Evolutionary conservation across 35 echinoderm and acorn worm genomes (phyloP).

Genomic region (Ophioderma brevispina): DNA sequence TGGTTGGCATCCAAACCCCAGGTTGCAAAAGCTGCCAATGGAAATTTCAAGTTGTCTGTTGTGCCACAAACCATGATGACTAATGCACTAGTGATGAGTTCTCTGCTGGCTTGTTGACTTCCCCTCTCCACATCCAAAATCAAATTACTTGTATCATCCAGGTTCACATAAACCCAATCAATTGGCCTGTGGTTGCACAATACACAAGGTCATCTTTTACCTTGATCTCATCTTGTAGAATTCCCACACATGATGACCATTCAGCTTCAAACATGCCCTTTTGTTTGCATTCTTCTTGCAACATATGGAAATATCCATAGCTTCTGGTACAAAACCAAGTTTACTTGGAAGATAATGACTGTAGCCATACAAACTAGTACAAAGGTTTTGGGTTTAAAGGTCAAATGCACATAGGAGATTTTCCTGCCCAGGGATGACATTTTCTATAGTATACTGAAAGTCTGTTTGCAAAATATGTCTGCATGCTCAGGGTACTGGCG

Average conservation of each 20-base stretch:
- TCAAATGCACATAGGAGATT: too few species aligned
- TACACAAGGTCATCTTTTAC: conserved; percentile 32
- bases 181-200: not conserved
- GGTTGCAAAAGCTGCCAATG: conserved; percentile 32
- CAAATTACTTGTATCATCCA: not conserved
- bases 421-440: too few species aligned
- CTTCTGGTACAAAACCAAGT: not conserved
- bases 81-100: not conserved
- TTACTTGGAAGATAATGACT: not conserved
- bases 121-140: not conserved
- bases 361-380: conserved; percentile 3
- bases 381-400: too few species aligned
- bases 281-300: not conserved
- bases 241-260: not conserved
- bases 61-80: conserved; percentile 19
- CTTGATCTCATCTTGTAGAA: conserved; percentile 22
- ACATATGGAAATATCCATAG: not conserved
- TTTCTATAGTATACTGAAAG: not conserved
- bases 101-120: not conserved
- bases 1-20: not conserved
- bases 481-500: not conserved
- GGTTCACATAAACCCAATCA: conserved; percentile 1
- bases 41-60: not conserved
- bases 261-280: not conserved
- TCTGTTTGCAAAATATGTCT: not conserved